These are phyloP conservation scores for Plecturocebus donacophilus DNA, from an alignment of 2,113 vertebrate genomes.

Conservation along the genomic window DNA sequence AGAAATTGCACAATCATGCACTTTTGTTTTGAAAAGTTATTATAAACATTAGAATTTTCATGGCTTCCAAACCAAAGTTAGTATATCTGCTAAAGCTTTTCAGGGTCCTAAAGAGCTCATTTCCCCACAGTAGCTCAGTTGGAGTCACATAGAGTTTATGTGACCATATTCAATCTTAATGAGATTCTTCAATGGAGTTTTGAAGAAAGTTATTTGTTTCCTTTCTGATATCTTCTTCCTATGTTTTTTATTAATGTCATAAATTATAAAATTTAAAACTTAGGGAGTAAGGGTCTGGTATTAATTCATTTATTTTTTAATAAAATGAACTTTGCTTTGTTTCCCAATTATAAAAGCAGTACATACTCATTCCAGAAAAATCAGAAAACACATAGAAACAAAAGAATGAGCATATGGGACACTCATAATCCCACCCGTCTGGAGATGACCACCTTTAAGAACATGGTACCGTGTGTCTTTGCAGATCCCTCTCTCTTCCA, in stretches of 20 bases:
- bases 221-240: not conserved
- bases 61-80: not conserved
- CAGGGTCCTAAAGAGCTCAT: not conserved
- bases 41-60: not conserved
- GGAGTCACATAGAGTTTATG: not conserved
- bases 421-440: not conserved
- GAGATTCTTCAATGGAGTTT: not conserved
- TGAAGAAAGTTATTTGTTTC: conserved; percentile 1
- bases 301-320: conserved; percentile 3
- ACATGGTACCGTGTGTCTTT: not conserved
- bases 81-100: not conserved
- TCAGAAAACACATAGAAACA: not conserved
- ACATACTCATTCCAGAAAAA: not conserved
- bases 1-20: not conserved
- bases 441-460: no score
- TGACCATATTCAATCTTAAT: not conserved
- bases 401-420: not conserved
- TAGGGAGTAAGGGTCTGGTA: not conserved
- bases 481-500: not conserved
- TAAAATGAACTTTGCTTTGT: not conserved
- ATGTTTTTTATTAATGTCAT: not conserved
- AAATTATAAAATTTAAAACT: not conserved
- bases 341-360: not conserved
- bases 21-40: not conserved
- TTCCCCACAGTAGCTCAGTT: not conserved